A percentile compares a stretch with the other conserved stretches of the same genome.
Conservation (phyloP, 2,113 vertebrate genomes). For the Urocynchramus pylzowi region DNA sequence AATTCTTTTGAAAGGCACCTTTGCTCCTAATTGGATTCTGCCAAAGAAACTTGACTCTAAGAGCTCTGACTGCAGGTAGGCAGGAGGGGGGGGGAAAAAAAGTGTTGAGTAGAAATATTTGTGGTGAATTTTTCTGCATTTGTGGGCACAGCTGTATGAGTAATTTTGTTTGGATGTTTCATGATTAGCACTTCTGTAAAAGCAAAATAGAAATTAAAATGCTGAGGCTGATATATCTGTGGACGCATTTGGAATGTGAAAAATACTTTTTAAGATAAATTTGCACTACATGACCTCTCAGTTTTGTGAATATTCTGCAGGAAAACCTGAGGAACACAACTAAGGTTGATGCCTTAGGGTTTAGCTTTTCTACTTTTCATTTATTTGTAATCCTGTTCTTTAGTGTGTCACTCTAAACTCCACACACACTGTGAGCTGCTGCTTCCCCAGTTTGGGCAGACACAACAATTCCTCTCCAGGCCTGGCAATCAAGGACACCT, state of each 20-base stretch:
- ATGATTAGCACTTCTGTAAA: not conserved
- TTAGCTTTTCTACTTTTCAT: not conserved
- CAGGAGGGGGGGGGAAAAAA: not conserved
- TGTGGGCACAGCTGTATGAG: not conserved
- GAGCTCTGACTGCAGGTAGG: not conserved
- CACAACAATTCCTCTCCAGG: not conserved
- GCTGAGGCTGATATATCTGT: not conserved
- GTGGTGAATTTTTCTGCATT: not conserved
- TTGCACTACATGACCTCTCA: not conserved
- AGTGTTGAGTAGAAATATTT: not conserved
- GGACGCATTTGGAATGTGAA: accelerated
- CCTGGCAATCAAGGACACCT: not conserved
- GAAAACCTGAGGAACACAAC: not conserved
- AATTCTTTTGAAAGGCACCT: conserved; percentile 49
- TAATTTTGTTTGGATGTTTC: not conserved
- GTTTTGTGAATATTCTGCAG: not conserved
- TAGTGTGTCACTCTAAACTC: not conserved
- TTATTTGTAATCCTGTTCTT: accelerated
- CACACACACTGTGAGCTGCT: not conserved
- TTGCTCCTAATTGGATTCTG: conserved; percentile 28
- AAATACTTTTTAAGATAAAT: not conserved
- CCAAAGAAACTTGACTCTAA: not conserved
- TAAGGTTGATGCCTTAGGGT: not conserved
- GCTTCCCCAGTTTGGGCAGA: not conserved
- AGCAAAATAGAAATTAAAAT: not conserved